phyloP scores from a whole-genome alignment of 1,140 invertebrate species.

The Drosophila serrata region DNA sequence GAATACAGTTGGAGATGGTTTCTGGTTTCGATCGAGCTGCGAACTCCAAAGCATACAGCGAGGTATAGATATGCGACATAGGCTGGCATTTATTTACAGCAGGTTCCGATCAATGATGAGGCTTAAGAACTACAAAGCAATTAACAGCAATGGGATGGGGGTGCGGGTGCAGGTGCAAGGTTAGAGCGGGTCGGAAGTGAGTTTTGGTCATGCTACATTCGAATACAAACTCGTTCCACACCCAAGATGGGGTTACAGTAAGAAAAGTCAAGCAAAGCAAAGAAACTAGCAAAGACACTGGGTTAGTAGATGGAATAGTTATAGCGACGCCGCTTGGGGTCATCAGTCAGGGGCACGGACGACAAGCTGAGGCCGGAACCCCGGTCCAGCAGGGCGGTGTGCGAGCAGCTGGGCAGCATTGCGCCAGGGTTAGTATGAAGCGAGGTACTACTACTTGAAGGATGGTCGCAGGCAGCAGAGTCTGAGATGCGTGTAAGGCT shows the following conservation, averaged over 20 bases:
- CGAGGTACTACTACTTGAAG: slow-evolving; percentile 57
- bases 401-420: slow-evolving; percentile 46
- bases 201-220: slow-evolving; percentile 49
- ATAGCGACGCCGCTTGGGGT: slow-evolving; percentile 69
- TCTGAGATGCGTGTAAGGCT: slow-evolving; percentile 65
- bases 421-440: slow-evolving; percentile 53
- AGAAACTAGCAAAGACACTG: slow-evolving; percentile 12
- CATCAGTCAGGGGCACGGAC: slow-evolving; percentile 41
- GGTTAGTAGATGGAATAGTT: slow-evolving; percentile 78
- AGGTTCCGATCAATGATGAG: slow-evolving; percentile 23
- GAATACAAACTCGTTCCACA: slow-evolving; percentile 35
- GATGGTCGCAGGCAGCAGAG: slow-evolving; percentile 52
- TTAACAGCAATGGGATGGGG: slow-evolving; percentile 28
- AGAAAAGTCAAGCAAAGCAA: slow-evolving; percentile 12
- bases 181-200: slow-evolving; percentile 22
- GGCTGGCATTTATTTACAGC: slow-evolving; percentile 68
- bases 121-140: slow-evolving; percentile 51
- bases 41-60: slow-evolving; percentile 31
- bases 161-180: slow-evolving; percentile 8
- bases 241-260: slow-evolving; percentile 21
- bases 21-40: not conserved
- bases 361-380: slow-evolving; percentile 48
- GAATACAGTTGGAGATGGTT: slow-evolving; percentile 37
- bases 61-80: slow-evolving; percentile 11
- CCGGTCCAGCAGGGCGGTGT: slow-evolving; percentile 63